These are phyloP conservation scores for Theodoxus fluviatilis DNA, from an alignment of 2,888 invertebrate genomes.

Conservation along the genomic window DNA sequence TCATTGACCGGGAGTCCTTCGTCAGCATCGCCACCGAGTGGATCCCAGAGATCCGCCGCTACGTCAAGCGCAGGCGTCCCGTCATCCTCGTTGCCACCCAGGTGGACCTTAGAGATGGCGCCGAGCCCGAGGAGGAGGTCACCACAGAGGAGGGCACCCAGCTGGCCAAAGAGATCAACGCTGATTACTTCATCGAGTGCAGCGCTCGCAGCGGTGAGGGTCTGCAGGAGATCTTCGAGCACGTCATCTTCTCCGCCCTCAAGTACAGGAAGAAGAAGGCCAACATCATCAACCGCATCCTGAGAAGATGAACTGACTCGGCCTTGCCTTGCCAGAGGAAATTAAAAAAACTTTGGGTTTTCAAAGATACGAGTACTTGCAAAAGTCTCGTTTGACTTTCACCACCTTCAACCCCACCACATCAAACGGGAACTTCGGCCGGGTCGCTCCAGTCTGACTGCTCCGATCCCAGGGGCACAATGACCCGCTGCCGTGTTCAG, in stretches of 20 bases:
- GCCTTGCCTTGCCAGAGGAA: too few relatives aligned
- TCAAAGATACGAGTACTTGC: too few relatives aligned
- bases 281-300: slow-evolving; percentile 33
- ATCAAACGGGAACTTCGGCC: too few relatives aligned
- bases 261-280: slow-evolving; percentile 37
- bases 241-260: slow-evolving; percentile 39
- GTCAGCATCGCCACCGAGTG: slow-evolving; percentile 45
- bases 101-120: slow-evolving; percentile 44
- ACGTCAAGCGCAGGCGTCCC: slow-evolving; percentile 44
- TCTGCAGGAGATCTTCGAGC: slow-evolving; percentile 43
- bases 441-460: too few relatives aligned
- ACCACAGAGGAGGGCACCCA: slow-evolving; percentile 38
- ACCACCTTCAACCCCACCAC: too few relatives aligned
- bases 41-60: slow-evolving; percentile 48
- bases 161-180: slow-evolving; percentile 41
- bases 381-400: too few relatives aligned
- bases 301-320: slow-evolving; percentile 24
- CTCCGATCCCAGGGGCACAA: too few relatives aligned
- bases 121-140: slow-evolving; percentile 40
- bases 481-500: too few relatives aligned
- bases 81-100: slow-evolving; percentile 51
- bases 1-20: slow-evolving; percentile 49
- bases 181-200: slow-evolving; percentile 46
- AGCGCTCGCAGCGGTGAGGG: slow-evolving; percentile 40
- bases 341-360: too few relatives aligned